A percentile compares a stretch with the other conserved stretches of the same genome.
Conservation (phyloP, 2,113 vertebrate genomes). For the Myotis yumanensis region DNA sequence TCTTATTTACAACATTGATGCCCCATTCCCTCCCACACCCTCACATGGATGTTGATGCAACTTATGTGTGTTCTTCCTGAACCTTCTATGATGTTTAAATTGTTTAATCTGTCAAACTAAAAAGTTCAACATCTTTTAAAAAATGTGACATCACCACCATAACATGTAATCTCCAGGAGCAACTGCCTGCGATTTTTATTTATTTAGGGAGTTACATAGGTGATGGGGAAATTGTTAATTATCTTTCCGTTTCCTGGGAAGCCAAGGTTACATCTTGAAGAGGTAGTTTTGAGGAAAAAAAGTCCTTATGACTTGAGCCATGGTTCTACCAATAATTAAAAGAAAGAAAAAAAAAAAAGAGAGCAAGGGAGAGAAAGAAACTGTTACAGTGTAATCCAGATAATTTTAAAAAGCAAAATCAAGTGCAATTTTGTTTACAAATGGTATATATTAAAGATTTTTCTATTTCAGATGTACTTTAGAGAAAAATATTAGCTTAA, state of each 20-base stretch:
- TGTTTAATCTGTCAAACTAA: constrained; percentile 86
- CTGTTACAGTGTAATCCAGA: constrained; percentile 80
- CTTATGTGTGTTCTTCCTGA: constrained; percentile 83
- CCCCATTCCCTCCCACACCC: constrained; percentile 52
- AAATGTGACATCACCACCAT: constrained; percentile 78
- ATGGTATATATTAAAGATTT: constrained; percentile 85
- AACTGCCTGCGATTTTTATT: constrained; percentile 80
- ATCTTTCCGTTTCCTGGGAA: constrained; percentile 72
- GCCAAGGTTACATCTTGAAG: constrained; percentile 59
- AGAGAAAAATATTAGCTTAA: constrained; percentile 81
- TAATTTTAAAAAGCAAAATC: constrained; percentile 82
- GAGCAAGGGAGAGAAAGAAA: constrained; percentile 76
- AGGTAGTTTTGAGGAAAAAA: constrained; percentile 50
- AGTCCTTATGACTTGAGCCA: constrained; percentile 66
- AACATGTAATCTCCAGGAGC: constrained; percentile 77
- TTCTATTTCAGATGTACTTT: constrained; percentile 87
- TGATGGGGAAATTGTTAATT: constrained; percentile 69
- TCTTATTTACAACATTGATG: constrained; percentile 80
- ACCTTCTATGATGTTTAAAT: constrained; percentile 84
- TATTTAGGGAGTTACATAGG: constrained; percentile 75
- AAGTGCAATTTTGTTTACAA: constrained; percentile 89
- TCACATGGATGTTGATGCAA: constrained; percentile 83
- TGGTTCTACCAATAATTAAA: constrained; percentile 69
- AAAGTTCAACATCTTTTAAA: constrained; percentile 82
- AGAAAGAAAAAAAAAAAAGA: constrained; percentile 53